These are phyloP conservation scores for Sebastes baramenuke DNA, from an alignment of 2,797 vertebrate genomes.

Conservation along the genomic window DNA sequence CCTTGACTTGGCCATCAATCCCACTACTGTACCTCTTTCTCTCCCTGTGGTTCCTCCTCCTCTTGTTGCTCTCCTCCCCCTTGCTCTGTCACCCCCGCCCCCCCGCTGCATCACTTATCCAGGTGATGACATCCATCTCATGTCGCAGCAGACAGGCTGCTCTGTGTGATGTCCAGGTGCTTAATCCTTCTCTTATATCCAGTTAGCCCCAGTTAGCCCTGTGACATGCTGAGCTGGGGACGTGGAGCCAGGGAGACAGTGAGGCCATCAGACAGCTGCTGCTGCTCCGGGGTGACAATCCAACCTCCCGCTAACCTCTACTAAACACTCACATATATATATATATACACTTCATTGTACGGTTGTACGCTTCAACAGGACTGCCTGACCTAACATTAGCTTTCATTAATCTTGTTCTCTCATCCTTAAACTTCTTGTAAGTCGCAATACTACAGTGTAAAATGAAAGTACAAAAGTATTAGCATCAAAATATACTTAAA, in stretches of 20 bases:
- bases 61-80: neutral
- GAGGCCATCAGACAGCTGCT: conserved; percentile 61
- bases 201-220: conserved; percentile 47
- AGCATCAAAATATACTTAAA: too few relatives aligned
- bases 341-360: neutral
- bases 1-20: neutral
- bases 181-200: conserved; percentile 61
- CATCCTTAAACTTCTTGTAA: neutral
- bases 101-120: conserved; percentile 18
- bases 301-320: neutral
- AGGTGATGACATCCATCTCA: conserved; percentile 59
- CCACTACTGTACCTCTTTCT: neutral
- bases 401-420: neutral
- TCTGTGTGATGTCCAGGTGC: conserved; percentile 50
- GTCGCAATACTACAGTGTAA: neutral
- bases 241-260: conserved; percentile 40
- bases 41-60: neutral
- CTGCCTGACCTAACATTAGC: neutral
- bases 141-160: conserved; percentile 1
- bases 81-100: neutral
- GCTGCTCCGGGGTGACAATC: conserved; percentile 29
- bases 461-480: neutral
- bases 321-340: neutral
- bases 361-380: neutral
- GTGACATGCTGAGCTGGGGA: conserved; percentile 26